Percentiles rank a stretch among this genome's conserved stretches.
These are phyloP conservation scores for Catharus bicknelli DNA, from an alignment of 2,113 vertebrate species.

Conservation along the genomic window DNA sequence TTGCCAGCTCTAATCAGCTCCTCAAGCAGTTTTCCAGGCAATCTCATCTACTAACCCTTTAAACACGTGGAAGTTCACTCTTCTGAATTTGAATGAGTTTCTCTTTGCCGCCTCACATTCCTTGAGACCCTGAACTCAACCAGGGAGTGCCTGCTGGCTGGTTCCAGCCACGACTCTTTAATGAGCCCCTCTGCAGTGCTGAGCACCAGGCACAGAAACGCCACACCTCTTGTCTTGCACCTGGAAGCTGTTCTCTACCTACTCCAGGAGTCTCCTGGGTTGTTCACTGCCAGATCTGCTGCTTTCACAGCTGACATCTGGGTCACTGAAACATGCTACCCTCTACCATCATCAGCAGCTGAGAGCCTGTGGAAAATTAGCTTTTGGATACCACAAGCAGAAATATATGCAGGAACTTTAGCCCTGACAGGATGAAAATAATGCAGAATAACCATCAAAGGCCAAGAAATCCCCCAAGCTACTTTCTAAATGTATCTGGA, in stretches of 20 bases:
- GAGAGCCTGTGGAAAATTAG: background rate
- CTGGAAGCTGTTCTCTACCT: background rate
- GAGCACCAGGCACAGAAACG: fast-evolving
- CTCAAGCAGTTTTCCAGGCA: fast-evolving
- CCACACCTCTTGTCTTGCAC: background rate
- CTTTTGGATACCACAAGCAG: background rate
- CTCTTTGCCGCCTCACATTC: background rate
- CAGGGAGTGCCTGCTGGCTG: fast-evolving
- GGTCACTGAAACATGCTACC: background rate
- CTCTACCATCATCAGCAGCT: background rate
- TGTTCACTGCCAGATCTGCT: background rate
- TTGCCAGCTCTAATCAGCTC: background rate
- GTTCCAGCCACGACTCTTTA: background rate
- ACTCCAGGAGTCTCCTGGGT: background rate
- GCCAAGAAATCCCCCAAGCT: background rate
- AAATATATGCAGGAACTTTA: background rate
- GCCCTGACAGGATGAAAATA: background rate
- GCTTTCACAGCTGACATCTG: background rate
- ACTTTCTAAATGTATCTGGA: background rate
- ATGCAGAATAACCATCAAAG: background rate
- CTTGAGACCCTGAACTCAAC: background rate
- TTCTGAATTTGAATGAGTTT: background rate
- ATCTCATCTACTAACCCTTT: background rate
- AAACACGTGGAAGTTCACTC: background rate
- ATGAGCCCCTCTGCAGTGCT: background rate